Percentiles rank a stretch among this genome's conserved stretches.
Conservation (phyloP, 2,113 vertebrate species). For the Dasyurus viverrinus region DNA sequence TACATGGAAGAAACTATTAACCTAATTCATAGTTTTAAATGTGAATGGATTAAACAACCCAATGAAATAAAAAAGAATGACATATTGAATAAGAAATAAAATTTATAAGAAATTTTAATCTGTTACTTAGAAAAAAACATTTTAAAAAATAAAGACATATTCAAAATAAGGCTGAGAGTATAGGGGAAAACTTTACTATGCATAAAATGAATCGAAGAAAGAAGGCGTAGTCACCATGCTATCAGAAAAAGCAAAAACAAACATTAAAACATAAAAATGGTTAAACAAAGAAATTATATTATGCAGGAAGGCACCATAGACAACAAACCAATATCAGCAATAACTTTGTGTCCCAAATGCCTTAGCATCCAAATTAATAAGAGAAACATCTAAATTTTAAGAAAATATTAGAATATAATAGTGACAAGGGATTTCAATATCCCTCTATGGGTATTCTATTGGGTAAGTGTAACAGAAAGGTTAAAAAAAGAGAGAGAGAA, state of each 20-base stretch:
- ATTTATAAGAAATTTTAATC: not conserved
- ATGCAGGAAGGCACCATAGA: not conserved
- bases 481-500: not conserved
- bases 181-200: not conserved
- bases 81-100: not conserved
- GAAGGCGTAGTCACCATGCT: not conserved
- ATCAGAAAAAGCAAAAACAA: not conserved
- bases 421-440: not conserved
- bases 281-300: not conserved
- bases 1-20: not conserved
- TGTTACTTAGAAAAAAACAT: not conserved
- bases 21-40: not conserved
- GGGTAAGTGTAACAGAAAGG: not conserved
- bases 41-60: not conserved
- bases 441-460: not conserved
- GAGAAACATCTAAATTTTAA: not conserved
- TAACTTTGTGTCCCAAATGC: not conserved
- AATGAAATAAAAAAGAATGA: not conserved
- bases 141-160: not conserved
- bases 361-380: not conserved
- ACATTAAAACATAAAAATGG: not conserved
- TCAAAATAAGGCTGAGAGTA: not conserved
- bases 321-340: not conserved
- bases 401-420: not conserved
- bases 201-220: not conserved